A percentile compares a stretch with the other conserved stretches of the same genome.
Conservation (phyloP, 2,888 invertebrate species). For the Hartigia nigra region DNA sequence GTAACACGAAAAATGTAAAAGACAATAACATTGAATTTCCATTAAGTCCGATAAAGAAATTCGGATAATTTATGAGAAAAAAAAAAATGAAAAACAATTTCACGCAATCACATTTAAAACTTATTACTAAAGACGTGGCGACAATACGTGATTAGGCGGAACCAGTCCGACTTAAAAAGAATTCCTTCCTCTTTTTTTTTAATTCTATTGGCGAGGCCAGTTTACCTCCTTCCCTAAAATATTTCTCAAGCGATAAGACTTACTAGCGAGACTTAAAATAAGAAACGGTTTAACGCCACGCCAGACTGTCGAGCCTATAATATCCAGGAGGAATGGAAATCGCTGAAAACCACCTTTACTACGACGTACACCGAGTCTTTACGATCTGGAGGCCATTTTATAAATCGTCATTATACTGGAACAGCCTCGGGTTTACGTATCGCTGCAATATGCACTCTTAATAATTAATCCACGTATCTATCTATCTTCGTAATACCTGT, state of each 20-base stretch:
- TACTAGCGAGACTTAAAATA: not conserved
- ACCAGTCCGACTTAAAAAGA: not conserved
- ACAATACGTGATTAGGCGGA: not conserved
- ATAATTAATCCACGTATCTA: constrained; percentile 5
- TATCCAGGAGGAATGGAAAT: not conserved
- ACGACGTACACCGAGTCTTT: not conserved
- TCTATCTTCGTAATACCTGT: not conserved
- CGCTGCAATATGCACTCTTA: constrained; percentile 27
- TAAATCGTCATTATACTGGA: constrained; percentile 24
- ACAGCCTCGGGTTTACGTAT: constrained; percentile 20
- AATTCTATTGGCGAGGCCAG: not conserved
- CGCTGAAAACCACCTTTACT: not conserved
- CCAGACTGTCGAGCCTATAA: not conserved
- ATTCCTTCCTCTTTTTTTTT: not conserved
- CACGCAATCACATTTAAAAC: not conserved
- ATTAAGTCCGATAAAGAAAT: not conserved
- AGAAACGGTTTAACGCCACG: not conserved
- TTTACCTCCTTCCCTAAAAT: not conserved
- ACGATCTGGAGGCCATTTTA: constrained; percentile 19
- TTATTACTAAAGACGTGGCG: not conserved
- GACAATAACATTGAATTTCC: not conserved
- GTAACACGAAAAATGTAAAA: too few relatives aligned
- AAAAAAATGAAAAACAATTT: not conserved
- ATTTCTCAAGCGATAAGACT: not conserved
- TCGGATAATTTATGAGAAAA: not conserved